Percentiles rank a stretch among this genome's conserved stretches.
These are phyloP conservation scores for Calyptommatus sinebrachiatus DNA, from an alignment of 2,113 vertebrate genomes.

Conservation along the genomic window DNA sequence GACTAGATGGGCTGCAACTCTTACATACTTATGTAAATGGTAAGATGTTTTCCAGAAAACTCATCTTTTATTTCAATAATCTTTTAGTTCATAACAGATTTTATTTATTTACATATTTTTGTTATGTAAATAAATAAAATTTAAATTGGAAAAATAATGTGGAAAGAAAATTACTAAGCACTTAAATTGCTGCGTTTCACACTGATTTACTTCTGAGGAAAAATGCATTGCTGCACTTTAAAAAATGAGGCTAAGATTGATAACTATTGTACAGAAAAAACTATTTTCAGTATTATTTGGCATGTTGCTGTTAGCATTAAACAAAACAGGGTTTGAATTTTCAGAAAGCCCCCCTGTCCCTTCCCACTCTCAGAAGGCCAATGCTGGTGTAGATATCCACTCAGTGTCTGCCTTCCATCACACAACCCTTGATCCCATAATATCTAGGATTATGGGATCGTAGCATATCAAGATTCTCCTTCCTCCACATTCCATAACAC, in stretches of 20 bases:
- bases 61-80: no score
- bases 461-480: background rate
- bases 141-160: no score
- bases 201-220: background rate
- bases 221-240: background rate
- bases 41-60: no score
- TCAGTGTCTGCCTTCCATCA: slow-evolving; percentile 7
- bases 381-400: background rate
- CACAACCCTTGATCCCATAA: background rate
- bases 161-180: no score
- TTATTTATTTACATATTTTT: no score
- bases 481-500: slow-evolving; percentile 1
- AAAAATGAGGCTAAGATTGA: background rate
- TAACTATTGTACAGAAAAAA: background rate
- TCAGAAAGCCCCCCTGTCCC: background rate
- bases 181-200: no score
- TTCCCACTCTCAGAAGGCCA: background rate
- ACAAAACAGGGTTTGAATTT: background rate
- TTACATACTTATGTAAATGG: no score
- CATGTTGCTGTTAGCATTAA: background rate
- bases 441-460: background rate
- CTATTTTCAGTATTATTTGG: background rate
- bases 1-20: no score
- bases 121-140: no score
- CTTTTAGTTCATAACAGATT: no score